Conservation (phyloP, 2,797 vertebrate species). For the Dallia pectoralis region DNA sequence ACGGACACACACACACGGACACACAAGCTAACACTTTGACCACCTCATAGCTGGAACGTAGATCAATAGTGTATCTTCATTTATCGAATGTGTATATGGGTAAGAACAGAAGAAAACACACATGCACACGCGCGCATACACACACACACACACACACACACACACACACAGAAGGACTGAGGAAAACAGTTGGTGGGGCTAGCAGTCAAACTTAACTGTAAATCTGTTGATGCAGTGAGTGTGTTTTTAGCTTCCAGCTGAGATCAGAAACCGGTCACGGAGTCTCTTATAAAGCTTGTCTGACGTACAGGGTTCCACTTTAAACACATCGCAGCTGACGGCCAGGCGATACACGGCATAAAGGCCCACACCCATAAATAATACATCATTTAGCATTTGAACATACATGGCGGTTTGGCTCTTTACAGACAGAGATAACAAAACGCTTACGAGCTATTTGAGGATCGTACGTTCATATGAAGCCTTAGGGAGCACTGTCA, state of each 20-base stretch:
- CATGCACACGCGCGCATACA: not conserved
- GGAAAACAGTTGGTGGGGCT: not conserved
- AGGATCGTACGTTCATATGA: too few species aligned
- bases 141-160: conserved; percentile 9
- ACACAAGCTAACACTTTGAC: not conserved
- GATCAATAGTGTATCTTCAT: not conserved
- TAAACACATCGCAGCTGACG: too few species aligned
- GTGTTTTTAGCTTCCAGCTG: not conserved
- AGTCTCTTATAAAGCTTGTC: not conserved
- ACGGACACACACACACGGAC: conserved; percentile 9
- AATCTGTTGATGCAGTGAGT: not conserved
- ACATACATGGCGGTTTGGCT: too few species aligned
- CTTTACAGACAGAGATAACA: too few species aligned
- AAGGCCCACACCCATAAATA: too few species aligned
- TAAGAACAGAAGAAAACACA: not conserved
- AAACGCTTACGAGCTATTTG: too few species aligned
- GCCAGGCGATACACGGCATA: too few species aligned
- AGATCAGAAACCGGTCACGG: not conserved
- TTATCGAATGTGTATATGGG: not conserved
- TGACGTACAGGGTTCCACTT: too few species aligned
- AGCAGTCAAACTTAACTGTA: not conserved
- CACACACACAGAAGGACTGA: conserved; percentile 14
- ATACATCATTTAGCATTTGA: too few species aligned
- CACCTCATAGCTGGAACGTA: not conserved
- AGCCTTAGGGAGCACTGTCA: too few species aligned